Conservation (phyloP, 1,140 invertebrate genomes). For the Aphis craccivora region DNA sequence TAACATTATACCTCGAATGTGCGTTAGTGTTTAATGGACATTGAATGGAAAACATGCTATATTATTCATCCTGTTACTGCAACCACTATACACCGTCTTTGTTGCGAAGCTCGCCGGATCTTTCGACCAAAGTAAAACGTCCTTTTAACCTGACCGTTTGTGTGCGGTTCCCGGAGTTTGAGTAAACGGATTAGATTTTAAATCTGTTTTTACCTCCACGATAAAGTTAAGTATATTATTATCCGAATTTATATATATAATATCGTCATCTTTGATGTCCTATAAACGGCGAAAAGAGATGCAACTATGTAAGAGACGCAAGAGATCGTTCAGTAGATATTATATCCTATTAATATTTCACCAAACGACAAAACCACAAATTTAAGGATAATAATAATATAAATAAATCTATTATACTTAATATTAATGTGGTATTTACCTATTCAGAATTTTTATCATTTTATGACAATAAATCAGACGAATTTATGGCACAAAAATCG, state of each 20-base stretch:
- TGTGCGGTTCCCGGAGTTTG: neutral
- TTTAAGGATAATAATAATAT: neutral
- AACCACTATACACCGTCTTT: neutral
- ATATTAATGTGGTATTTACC: neutral
- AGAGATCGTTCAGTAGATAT: neutral
- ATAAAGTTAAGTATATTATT: conserved; percentile 2
- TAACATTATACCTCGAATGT: neutral
- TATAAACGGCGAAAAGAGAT: neutral
- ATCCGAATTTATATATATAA: neutral
- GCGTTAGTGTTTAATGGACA: neutral
- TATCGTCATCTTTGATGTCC: neutral
- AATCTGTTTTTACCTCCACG: neutral
- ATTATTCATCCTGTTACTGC: neutral
- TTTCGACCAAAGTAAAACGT: neutral
- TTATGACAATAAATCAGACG: neutral
- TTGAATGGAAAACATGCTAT: neutral
- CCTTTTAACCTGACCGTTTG: neutral
- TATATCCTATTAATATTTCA: neutral
- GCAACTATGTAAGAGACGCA: neutral
- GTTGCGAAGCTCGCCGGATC: neutral
- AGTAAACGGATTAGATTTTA: conserved; percentile 35
- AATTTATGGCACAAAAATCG: neutral
- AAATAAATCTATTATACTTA: too few relatives aligned
- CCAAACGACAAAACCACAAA: neutral
- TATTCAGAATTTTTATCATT: neutral